A percentile compares a stretch with the other conserved stretches of the same genome.
Evolutionary conservation across 2,797 vertebrate genomes (phyloP).

Genomic region (Diglossa cyanea): DNA sequence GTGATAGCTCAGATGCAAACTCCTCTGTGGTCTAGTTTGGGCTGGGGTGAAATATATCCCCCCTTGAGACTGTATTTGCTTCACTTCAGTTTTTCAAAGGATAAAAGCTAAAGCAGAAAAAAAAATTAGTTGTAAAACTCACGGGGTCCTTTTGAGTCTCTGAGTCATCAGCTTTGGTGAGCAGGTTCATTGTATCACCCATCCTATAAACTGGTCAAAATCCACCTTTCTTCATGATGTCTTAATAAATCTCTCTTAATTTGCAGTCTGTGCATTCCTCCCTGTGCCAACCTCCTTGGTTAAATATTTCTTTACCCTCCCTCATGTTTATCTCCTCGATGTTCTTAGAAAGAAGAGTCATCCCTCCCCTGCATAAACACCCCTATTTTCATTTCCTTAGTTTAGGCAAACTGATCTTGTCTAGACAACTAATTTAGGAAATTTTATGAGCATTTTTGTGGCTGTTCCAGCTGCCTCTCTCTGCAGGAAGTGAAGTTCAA

Average conservation of each 20-base stretch:
- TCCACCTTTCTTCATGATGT: not conserved
- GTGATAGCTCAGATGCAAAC: not conserved
- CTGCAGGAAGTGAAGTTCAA: not conserved
- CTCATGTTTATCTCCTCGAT: not conserved
- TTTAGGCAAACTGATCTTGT: not conserved
- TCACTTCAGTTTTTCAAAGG: not conserved
- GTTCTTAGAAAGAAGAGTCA: not conserved
- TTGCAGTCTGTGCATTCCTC: not conserved
- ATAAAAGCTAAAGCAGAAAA: not conserved
- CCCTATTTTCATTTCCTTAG: not conserved
- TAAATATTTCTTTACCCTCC: slow-evolving; percentile 14
- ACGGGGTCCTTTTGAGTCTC: not conserved
- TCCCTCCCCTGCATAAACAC: not conserved
- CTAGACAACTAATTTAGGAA: not conserved
- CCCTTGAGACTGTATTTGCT: not conserved
- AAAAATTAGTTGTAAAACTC: not conserved
- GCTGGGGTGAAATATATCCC: not conserved
- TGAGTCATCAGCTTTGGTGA: not conserved
- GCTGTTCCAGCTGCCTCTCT: not conserved
- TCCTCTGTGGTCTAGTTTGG: not conserved
- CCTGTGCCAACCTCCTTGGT: not conserved
- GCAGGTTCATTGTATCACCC: not conserved
- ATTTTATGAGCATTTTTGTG: not conserved
- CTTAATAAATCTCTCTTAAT: not conserved
- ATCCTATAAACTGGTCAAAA: not conserved